Evolutionary conservation across 2,113 vertebrate genomes (phyloP).

Genomic region (Rhinogobius similis): DNA sequence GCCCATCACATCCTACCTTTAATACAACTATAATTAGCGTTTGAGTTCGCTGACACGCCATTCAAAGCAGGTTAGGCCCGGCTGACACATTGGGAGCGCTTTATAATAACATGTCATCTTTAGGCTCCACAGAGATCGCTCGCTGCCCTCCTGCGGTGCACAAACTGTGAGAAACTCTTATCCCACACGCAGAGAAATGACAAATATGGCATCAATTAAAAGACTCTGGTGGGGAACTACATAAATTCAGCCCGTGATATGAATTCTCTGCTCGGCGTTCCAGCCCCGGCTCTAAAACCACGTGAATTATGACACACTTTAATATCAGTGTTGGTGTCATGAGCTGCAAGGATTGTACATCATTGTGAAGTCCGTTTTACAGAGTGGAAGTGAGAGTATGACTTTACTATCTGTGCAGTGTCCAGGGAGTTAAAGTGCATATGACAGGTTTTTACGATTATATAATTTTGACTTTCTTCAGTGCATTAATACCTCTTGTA

Average conservation of each 20-base stretch:
- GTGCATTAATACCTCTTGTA: too few relatives aligned
- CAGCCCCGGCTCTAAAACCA: constrained; percentile 2
- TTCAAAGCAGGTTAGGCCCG: too few relatives aligned
- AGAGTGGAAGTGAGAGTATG: neutral
- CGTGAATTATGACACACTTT: constrained; percentile 26
- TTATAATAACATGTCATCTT: neutral
- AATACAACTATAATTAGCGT: too few relatives aligned
- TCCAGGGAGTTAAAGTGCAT: too few relatives aligned
- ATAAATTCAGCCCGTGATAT: constrained; percentile 35
- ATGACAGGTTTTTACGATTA: too few relatives aligned
- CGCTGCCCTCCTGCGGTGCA: neutral
- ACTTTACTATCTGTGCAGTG: neutral
- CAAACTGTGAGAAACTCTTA: constrained; percentile 28
- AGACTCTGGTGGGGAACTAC: constrained; percentile 15
- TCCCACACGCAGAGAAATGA: constrained; percentile 35
- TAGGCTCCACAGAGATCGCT: neutral
- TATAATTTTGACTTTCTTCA: neutral
- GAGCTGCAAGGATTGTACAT: neutral
- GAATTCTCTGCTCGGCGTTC: constrained; percentile 22
- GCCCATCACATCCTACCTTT: too few relatives aligned
- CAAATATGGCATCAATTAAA: constrained; percentile 60
- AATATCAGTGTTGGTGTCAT: constrained; percentile 22
- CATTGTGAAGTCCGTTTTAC: neutral
- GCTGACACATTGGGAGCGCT: too few relatives aligned
- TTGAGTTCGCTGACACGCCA: too few relatives aligned